phyloP scores from a whole-genome alignment of 2,888 invertebrate species.

The Chalcosyrphus nemorum region DNA sequence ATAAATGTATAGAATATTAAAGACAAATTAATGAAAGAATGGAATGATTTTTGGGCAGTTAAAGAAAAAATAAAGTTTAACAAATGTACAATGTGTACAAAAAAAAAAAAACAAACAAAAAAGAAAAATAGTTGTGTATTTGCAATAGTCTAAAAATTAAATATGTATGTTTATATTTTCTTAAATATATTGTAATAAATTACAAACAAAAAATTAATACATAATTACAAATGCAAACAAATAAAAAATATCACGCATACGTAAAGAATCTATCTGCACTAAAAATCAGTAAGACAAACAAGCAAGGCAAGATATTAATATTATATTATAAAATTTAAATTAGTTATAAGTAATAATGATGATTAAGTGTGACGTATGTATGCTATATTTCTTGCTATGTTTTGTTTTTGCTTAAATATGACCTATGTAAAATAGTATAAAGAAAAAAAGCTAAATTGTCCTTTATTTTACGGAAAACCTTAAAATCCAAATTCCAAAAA shows the following conservation, averaged over 20 bases:
- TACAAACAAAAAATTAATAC: not conserved
- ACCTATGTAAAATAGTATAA: constrained; percentile 54
- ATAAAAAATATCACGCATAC: constrained; percentile 63
- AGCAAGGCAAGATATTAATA: constrained; percentile 43
- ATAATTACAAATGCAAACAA: not conserved
- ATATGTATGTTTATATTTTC: constrained; percentile 67
- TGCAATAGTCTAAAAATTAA: constrained; percentile 57
- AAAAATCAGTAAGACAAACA: constrained; percentile 38
- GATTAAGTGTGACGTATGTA: constrained; percentile 59
- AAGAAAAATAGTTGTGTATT: constrained; percentile 53
- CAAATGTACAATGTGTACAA: constrained; percentile 62
- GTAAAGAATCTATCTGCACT: constrained; percentile 70
- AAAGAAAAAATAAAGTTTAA: constrained; percentile 15
- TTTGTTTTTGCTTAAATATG: constrained; percentile 55
- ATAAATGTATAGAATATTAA: constrained; percentile 60
- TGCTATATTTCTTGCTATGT: constrained; percentile 60
- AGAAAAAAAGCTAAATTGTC: constrained; percentile 36
- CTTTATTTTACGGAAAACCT: constrained; percentile 34
- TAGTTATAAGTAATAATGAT: constrained; percentile 51
- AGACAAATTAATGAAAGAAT: constrained; percentile 25
- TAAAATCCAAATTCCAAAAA: constrained; percentile 13
- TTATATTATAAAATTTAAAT: constrained; percentile 46
- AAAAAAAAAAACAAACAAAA: too few species aligned
- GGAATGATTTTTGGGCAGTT: constrained; percentile 11
- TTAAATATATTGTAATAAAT: constrained; percentile 40